Evolutionary conservation across 37 sponge, comb jelly and placozoan species (phyloP).

Genomic region (Axinella damicornis): DNA sequence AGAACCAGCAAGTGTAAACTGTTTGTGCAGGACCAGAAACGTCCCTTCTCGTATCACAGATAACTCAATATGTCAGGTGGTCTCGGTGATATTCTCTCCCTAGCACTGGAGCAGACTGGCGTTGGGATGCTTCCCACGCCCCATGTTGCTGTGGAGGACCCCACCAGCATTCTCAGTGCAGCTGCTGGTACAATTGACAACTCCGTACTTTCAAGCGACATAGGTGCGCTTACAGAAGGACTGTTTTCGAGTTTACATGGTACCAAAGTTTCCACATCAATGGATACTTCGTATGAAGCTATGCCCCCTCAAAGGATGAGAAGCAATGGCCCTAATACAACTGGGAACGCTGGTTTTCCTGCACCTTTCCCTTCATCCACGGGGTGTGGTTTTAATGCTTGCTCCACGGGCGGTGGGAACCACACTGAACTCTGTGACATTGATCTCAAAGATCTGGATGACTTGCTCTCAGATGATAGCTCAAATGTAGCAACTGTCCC

Average conservation of each 20-base stretch:
- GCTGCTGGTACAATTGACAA: constrained; percentile 6
- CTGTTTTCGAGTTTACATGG: constrained; percentile 4
- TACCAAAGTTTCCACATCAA: neutral
- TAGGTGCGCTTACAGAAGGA: constrained; percentile 1
- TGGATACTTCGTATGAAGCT: neutral
- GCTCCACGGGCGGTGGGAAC: neutral
- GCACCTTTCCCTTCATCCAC: neutral
- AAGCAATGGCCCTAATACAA: too few relatives aligned
- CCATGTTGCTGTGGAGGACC: neutral
- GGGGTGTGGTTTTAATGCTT: neutral
- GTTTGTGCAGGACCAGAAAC: too few relatives aligned
- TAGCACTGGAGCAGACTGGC: constrained; percentile 58
- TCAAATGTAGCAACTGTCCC: neutral
- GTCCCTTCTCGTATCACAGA: too few relatives aligned
- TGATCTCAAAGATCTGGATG: neutral
- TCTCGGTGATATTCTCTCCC: constrained; percentile 64
- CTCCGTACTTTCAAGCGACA: constrained; percentile 21
- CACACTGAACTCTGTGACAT: neutral
- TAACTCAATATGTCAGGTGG: neutral
- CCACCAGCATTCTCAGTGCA: neutral
- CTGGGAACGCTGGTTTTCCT: too few relatives aligned
- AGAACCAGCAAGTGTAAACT: too few relatives aligned
- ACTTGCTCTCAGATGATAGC: neutral
- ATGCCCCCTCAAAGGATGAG: too few relatives aligned
- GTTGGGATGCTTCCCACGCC: constrained; percentile 4